A percentile compares a stretch with the other conserved stretches of the same genome.
phyloP scores from a whole-genome alignment of 2,113 vertebrate species.

The human (Homo sapiens) region DNA sequence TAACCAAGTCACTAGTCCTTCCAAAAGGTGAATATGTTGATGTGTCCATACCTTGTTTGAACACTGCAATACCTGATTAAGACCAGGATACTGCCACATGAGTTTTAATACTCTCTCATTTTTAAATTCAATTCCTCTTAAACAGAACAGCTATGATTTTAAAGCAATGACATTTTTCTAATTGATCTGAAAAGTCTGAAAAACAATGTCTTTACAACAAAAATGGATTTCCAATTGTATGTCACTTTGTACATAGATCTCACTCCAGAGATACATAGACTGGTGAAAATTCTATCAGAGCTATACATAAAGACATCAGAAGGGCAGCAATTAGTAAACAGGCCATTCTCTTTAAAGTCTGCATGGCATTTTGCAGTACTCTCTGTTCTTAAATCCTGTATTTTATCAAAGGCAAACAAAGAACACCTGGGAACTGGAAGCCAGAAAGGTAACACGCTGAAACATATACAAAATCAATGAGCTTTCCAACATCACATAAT shows the following conservation, averaged over 20 bases:
- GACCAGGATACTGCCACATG: neutral
- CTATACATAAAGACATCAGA: slow-evolving; percentile 45
- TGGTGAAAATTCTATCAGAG: slow-evolving; percentile 58
- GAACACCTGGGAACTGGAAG: neutral
- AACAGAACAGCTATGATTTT: slow-evolving; percentile 34
- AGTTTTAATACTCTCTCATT: neutral
- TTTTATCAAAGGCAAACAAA: slow-evolving; percentile 38
- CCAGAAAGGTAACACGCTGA: slow-evolving; percentile 24
- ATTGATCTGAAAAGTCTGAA: neutral
- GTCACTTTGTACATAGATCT: neutral
- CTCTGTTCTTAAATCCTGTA: neutral
- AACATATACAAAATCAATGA: slow-evolving; percentile 53
- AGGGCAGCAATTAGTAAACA: slow-evolving; percentile 44
- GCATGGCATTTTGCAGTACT: neutral
- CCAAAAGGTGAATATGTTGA: neutral
- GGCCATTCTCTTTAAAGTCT: slow-evolving; percentile 22
- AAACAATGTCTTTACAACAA: neutral
- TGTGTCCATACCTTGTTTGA: neutral
- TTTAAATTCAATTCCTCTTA: slow-evolving; percentile 9
- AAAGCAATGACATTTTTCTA: neutral
- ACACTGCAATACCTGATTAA: neutral
- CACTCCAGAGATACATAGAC: neutral
- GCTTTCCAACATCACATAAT: slow-evolving; percentile 4
- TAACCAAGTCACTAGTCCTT: neutral
- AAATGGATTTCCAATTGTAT: neutral